Evolutionary conservation across 2,797 vertebrate genomes (phyloP), one percentile per base, ranked within the genome.

Genomic region (Oreonectes daqikongensis): DNA sequence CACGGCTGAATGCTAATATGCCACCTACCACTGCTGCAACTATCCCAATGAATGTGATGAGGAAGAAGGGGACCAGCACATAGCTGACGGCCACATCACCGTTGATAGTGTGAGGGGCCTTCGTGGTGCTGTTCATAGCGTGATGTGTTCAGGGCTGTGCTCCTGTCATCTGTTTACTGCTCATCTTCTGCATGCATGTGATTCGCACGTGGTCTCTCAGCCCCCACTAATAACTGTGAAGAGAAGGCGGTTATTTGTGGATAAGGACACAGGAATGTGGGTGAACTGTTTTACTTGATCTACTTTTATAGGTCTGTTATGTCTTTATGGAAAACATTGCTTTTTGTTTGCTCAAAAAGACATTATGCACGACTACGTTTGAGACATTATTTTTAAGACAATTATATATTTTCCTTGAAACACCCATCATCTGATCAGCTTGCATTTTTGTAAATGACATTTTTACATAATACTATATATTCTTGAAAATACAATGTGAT

Each of bases 51-150:
- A 95, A 72, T 48, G 95, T 97, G 91, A 98, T 89, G 84, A 97
- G 90, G 87, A 97, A 87, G 87, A 98, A 95, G 4, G 96, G 95
- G 10, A 96, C 94, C 84, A 99, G 86, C 69, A 99, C 90, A 53
- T 95, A 97, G 85, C 93, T 88, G 87, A 95, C 93, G 72, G 94
- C 88, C 69, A 86, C 90, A 80, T 95, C 93, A 0, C 93, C 93
- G 84, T 87, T 84, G 10, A 85, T 55, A 75, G 84, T 86, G 78
- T 88, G 85, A 64, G 94, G 91, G 48, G 88, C 81, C 84, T 93
- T 90, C 40, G 91, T 94, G 2, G 96, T 97, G 76, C 85, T 88
- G 90, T 98, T 99, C 94, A 92, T 98, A 71, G 80, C 85, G 82
- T 71, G 60, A 77, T 79, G 61, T 79, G n/a, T 38, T n/a, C 9